These are phyloP conservation scores for Drosophila ambigua DNA, from an alignment of 1,140 invertebrate genomes.

Conservation along the genomic window DNA sequence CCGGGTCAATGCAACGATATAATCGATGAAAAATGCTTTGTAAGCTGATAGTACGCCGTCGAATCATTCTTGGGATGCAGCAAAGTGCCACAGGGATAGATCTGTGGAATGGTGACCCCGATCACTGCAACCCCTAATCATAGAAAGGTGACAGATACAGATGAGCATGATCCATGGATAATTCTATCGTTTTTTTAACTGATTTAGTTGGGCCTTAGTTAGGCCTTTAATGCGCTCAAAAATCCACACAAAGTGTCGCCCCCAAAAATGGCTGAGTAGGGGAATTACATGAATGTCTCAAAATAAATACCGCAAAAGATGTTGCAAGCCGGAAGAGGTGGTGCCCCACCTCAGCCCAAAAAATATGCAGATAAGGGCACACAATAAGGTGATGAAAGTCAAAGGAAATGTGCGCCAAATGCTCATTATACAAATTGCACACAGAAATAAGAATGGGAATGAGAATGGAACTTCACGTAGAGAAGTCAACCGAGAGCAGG, in stretches of 20 bases:
- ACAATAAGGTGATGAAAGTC: constrained; percentile 79
- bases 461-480: constrained; percentile 13
- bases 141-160: no score
- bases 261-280: background rate
- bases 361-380: constrained; percentile 20
- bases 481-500: constrained; percentile 36
- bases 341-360: background rate
- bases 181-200: no score
- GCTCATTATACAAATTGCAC: constrained; percentile 80
- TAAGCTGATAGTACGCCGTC: background rate
- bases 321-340: background rate
- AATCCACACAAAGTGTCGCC: background rate
- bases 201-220: no score
- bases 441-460: constrained; percentile 31
- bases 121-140: background rate
- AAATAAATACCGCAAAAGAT: constrained; percentile 26
- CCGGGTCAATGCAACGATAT: no score
- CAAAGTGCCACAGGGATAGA: constrained; percentile 8
- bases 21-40: background rate
- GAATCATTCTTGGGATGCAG: background rate
- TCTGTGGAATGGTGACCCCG: constrained; percentile 6
- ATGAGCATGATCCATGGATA: constrained; percentile 3
- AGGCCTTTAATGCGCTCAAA: no score
- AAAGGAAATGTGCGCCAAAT: constrained; percentile 64
- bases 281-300: background rate